Evolutionary conservation across 2,888 invertebrate genomes (phyloP), one percentile per base, ranked within the genome.

Genomic region (Argyresthia goedartella): DNA sequence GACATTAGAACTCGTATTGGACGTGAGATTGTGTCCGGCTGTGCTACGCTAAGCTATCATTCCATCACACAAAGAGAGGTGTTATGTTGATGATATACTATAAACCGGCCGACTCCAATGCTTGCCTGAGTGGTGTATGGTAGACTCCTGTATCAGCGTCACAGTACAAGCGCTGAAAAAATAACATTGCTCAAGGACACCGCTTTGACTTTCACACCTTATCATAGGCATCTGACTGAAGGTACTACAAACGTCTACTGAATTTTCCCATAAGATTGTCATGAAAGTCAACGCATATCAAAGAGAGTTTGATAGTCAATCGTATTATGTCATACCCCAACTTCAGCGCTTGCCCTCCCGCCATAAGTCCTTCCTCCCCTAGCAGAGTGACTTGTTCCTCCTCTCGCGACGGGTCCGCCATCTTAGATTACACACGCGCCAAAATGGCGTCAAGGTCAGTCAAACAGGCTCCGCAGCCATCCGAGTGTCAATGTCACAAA

Each of bases 311-410:
- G 66, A 25, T 69, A 72, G 67, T 71, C 69, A 73, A 72, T 70
- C 69, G 48, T 73, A 71, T 70, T 69, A 62, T 15, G 67, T 90
- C 91, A 94, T 95, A 98, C 98, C 98, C 98, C 88, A 98, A 91
- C 89, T 97, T 97, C 84, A 97, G 93, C 88, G 96, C 95, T 90
- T 97, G 97, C 88, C 97, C 97, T 85, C 95, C 95, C 76, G 96
- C 95, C 84, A 94, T 91, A 79, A 96, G 93, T 75, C 94, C 95
- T 89, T 98, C 98, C 88, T 98, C 98, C 84, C 97, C 97, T 79
- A 98, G 92, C 76, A 98, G 92, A 69, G 96, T 96, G 75, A 96
- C 95, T 88, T 96, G 96, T 87, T 98, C 95, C 89, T 97, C 95
- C 88, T 97, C 97, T 74, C 95, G 93, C 81, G 94, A 93, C 78